Percentiles rank a stretch among this genome's conserved stretches.
phyloP scores from a whole-genome alignment of 2,113 vertebrate species.

The Bubalus kerabau region DNA sequence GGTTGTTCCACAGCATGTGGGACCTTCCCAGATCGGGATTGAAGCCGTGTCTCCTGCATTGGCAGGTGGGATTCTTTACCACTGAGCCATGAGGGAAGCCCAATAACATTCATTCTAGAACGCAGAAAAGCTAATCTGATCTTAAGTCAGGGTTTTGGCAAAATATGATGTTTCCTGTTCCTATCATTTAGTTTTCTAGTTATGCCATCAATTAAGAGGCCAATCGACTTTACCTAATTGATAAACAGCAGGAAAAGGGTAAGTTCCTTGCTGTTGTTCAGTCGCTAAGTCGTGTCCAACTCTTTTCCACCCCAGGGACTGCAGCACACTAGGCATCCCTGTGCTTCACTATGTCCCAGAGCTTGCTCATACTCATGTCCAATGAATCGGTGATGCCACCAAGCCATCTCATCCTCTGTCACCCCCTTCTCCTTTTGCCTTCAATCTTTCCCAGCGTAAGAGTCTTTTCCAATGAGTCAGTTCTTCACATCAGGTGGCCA shows the following conservation, averaged over 20 bases:
- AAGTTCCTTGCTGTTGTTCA: background rate
- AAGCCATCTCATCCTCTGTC: background rate
- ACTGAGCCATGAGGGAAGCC: background rate
- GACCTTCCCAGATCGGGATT: background rate
- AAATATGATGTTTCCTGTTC: background rate
- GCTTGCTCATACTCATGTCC: background rate
- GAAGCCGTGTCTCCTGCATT: background rate
- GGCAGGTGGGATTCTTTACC: background rate
- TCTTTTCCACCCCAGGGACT: background rate
- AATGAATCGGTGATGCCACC: background rate
- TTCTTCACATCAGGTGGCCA: background rate
- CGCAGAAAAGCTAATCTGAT: background rate
- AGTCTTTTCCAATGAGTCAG: background rate
- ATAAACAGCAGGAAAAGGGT: background rate
- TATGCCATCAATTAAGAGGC: background rate
- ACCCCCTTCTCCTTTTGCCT: background rate
- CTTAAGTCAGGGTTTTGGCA: background rate
- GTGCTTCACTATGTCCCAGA: background rate
- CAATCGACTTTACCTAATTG: background rate
- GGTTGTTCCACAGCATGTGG: background rate
- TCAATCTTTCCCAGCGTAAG: background rate
- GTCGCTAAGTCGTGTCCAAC: accelerated
- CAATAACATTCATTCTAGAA: background rate
- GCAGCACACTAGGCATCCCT: background rate
- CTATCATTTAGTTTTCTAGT: background rate